phyloP scores from a whole-genome alignment of 1,140 invertebrate species.

The Lerema accius region DNA sequence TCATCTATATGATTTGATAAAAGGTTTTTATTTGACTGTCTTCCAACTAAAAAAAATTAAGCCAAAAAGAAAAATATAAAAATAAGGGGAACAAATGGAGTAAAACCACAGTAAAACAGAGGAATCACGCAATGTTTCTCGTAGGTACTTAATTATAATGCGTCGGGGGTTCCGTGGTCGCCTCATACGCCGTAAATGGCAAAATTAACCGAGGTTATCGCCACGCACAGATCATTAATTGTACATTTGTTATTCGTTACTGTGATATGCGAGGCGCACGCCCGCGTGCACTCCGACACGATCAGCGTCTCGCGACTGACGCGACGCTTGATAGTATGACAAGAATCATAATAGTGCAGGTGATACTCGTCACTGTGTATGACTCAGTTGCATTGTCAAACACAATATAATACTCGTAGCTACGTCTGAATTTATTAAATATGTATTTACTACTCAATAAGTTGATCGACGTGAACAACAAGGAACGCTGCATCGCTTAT shows the following conservation, averaged over 20 bases:
- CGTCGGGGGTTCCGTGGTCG: constrained; percentile 3
- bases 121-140: no score
- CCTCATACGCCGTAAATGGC: constrained; percentile 10
- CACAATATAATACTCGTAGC: neutral
- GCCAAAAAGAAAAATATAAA: no score
- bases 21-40: no score
- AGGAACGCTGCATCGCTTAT: no score
- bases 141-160: neutral
- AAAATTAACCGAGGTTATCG: constrained; percentile 23
- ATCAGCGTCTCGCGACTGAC: neutral
- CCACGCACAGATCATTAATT: constrained; percentile 34
- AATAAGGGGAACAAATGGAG: no score
- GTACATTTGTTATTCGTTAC: constrained; percentile 38
- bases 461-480: no score
- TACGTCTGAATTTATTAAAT: no score
- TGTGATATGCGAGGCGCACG: neutral
- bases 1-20: no score
- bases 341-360: neutral
- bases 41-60: no score
- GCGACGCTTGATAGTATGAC: neutral
- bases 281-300: no score
- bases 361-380: neutral
- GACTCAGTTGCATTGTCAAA: neutral
- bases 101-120: no score
- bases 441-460: no score